phyloP scores from a whole-genome alignment of 1,140 invertebrate species.

The Apis mellifera region Amel_HAv3.1 CM009938.2:93501-94000 shows the following conservation, averaged over 20 bases:
- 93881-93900: too few species aligned
- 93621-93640: not conserved
- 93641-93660: slow-evolving; percentile 7
- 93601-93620: slow-evolving; percentile 7
- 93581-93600: slow-evolving; percentile 6
- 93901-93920: too few species aligned
- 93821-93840: too few species aligned
- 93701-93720: not conserved
- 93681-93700: not conserved
- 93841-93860: too few species aligned
- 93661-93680: not conserved
- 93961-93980: not conserved
- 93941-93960: not conserved
- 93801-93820: too few species aligned
- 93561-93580: slow-evolving; percentile 18
- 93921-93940: not conserved
- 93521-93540: not conserved
- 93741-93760: not conserved
- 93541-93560: not conserved
- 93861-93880: too few species aligned
- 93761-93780: too few species aligned
- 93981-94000: not conserved
- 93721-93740: not conserved
- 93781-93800: too few species aligned
- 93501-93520: slow-evolving; percentile 34